phyloP scores from a whole-genome alignment of 23 tunicate species.

The Clavelina lepadiformis region DNA sequence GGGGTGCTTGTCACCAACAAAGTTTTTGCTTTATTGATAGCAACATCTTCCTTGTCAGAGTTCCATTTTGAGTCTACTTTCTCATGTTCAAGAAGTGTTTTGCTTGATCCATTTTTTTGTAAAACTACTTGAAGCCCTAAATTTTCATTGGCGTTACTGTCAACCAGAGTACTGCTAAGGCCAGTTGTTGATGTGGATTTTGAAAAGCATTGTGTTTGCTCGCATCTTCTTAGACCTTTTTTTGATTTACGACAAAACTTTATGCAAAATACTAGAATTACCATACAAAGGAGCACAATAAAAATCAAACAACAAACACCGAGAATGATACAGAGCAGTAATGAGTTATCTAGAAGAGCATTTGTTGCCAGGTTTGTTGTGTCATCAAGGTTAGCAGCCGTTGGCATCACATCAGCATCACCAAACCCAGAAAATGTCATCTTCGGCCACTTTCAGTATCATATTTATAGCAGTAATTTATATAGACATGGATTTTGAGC shows the following conservation, averaged over 20 bases:
- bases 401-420: not conserved
- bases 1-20: slow-evolving; percentile 28
- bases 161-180: not conserved
- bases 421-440: slow-evolving; percentile 11
- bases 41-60: too few species aligned
- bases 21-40: too few species aligned
- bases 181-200: slow-evolving; percentile 50
- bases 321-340: slow-evolving; percentile 28
- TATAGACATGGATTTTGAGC: too few species aligned
- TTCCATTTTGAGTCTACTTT: too few species aligned
- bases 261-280: not conserved
- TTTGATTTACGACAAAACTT: not conserved
- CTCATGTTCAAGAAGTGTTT: not conserved
- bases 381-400: too few species aligned
- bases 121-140: too few species aligned
- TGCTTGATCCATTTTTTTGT: too few species aligned
- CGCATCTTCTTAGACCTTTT: not conserved
- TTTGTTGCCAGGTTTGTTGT: too few species aligned
- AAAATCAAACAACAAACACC: slow-evolving; percentile 24
- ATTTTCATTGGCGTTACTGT: too few species aligned
- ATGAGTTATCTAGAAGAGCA: not conserved
- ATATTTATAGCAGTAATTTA: too few species aligned
- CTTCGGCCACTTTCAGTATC: not conserved
- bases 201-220: slow-evolving; percentile 7
- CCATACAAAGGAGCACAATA: slow-evolving; percentile 13